phyloP scores from a whole-genome alignment of 2,888 invertebrate genomes.

The Archips xylosteana region DNA sequence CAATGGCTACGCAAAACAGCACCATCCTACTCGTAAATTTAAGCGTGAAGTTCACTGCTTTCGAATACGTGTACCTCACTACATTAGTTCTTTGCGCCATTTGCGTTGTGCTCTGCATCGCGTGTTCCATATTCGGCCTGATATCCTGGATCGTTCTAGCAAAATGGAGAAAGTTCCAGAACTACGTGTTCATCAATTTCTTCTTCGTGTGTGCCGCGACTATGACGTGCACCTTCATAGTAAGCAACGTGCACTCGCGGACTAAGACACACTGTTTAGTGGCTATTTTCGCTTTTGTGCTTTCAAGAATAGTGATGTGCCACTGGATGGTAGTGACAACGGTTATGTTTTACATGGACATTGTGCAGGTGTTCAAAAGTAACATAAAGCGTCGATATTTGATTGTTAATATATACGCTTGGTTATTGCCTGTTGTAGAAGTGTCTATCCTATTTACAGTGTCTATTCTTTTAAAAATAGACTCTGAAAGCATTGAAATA shows the following conservation, averaged over 20 bases:
- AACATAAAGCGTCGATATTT: slow-evolving; percentile 23
- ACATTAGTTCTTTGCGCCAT: slow-evolving; percentile 15
- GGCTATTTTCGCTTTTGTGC: slow-evolving; percentile 26
- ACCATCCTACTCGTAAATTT: neutral
- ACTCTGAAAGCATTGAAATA: slow-evolving; percentile 14
- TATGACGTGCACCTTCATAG: slow-evolving; percentile 18
- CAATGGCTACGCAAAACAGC: neutral
- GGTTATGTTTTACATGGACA: slow-evolving; percentile 40
- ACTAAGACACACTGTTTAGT: slow-evolving; percentile 1
- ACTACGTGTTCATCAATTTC: slow-evolving; percentile 39
- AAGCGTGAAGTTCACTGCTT: slow-evolving; percentile 18
- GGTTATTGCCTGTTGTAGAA: slow-evolving; percentile 27
- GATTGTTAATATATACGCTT: slow-evolving; percentile 32
- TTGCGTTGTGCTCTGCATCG: slow-evolving; percentile 20
- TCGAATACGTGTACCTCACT: slow-evolving; percentile 25
- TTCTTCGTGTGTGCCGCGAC: slow-evolving; percentile 29
- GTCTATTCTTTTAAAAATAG: slow-evolving; percentile 22
- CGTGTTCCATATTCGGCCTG: slow-evolving; percentile 20
- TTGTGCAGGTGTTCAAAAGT: slow-evolving; percentile 36
- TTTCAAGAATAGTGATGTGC: slow-evolving; percentile 29
- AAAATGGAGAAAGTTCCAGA: slow-evolving; percentile 37
- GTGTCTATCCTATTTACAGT: slow-evolving; percentile 26
- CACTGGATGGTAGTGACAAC: slow-evolving; percentile 37
- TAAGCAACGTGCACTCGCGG: slow-evolving; percentile 13
- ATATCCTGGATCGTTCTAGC: slow-evolving; percentile 32